These are phyloP conservation scores for Caligus rogercresseyi DNA, from an alignment of 1,140 invertebrate species.

Conservation along the genomic window DNA sequence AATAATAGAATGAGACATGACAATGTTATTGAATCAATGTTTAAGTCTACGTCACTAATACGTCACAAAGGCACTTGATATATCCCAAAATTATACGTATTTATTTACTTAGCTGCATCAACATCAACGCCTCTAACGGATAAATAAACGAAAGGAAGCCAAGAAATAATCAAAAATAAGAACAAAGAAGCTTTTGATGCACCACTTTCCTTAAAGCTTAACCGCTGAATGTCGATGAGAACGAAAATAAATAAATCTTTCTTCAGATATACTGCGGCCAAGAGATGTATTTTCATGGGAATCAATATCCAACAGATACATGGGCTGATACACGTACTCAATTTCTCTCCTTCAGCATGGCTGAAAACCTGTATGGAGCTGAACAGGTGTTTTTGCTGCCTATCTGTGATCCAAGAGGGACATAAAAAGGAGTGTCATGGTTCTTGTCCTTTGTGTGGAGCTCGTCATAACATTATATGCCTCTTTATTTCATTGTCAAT, in stretches of 20 bases:
- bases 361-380: background rate
- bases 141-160: background rate
- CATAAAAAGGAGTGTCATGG: background rate
- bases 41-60: too few relatives aligned
- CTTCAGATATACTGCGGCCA: background rate
- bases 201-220: too few relatives aligned
- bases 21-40: too few relatives aligned
- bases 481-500: background rate
- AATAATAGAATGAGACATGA: too few relatives aligned
- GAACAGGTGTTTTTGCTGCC: too few relatives aligned
- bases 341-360: background rate
- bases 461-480: background rate
- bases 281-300: background rate
- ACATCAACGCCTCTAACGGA: background rate
- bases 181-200: background rate
- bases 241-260: too few relatives aligned
- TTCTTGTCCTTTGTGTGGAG: background rate
- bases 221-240: too few relatives aligned
- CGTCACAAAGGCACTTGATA: too few relatives aligned
- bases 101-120: too few relatives aligned
- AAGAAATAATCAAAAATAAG: background rate
- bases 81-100: too few relatives aligned
- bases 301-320: background rate
- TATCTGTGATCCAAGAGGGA: background rate
- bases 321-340: background rate